Percentiles rank a stretch among this genome's conserved stretches.
Conservation (phyloP, 2,888 invertebrate genomes). For the Amblyteles armatorius region DNA sequence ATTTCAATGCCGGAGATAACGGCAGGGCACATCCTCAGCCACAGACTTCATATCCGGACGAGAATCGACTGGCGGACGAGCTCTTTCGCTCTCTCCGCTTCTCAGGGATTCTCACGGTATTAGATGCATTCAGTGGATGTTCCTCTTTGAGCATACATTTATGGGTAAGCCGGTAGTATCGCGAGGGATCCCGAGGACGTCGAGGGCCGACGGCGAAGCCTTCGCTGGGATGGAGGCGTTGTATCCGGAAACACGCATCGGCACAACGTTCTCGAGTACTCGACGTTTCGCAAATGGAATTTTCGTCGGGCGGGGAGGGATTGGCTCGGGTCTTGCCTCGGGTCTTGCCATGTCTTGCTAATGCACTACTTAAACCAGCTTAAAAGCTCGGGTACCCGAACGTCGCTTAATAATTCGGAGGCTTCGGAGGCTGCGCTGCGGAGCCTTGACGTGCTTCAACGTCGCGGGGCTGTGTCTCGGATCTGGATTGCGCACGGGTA, state of each 20-base stretch:
- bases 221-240: not conserved
- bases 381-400: slow-evolving; percentile 63
- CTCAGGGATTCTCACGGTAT: slow-evolving; percentile 14
- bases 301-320: slow-evolving; percentile 11
- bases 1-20: slow-evolving; percentile 53
- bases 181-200: not conserved
- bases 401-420: slow-evolving; percentile 68
- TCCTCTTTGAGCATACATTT: slow-evolving; percentile 3
- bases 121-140: slow-evolving; percentile 3
- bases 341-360: slow-evolving; percentile 62
- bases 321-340: slow-evolving; percentile 4
- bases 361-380: slow-evolving; percentile 70
- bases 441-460: slow-evolving; percentile 33
- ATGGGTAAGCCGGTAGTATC: not conserved
- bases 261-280: slow-evolving; percentile 24
- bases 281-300: slow-evolving; percentile 52
- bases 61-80: slow-evolving; percentile 28
- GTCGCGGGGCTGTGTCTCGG: slow-evolving; percentile 18
- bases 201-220: not conserved
- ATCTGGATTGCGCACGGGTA: slow-evolving; percentile 36
- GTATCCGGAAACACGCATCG: slow-evolving; percentile 13
- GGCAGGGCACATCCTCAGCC: slow-evolving; percentile 21
- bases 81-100: slow-evolving; percentile 3
- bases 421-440: slow-evolving; percentile 37
- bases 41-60: slow-evolving; percentile 55